These are phyloP conservation scores for Machaerirhynchus nigripectus DNA, from an alignment of 2,113 vertebrate species.

Conservation along the genomic window DNA sequence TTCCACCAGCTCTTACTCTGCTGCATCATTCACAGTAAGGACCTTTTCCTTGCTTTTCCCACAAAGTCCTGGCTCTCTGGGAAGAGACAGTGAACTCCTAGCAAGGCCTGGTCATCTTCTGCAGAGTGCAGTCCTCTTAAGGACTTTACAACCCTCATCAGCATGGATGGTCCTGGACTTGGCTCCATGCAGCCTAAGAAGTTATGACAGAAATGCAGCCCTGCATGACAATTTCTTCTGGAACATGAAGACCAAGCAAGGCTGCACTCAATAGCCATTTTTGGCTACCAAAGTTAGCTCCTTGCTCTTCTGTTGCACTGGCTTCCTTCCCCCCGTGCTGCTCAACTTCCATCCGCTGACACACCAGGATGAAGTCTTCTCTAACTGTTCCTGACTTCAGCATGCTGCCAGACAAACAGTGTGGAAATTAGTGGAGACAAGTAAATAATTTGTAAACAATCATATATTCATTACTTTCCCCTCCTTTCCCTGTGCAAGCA, in stretches of 20 bases:
- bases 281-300: not conserved
- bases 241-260: not conserved
- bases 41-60: not conserved
- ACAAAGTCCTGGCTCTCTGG: not conserved
- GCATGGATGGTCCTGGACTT: not conserved
- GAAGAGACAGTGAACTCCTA: not conserved
- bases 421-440: constrained; percentile 52
- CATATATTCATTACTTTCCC: constrained; percentile 59
- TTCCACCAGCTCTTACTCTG: not conserved
- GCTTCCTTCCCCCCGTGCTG: not conserved
- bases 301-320: not conserved
- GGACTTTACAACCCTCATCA: not conserved
- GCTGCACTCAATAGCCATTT: not conserved
- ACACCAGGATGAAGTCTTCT: not conserved
- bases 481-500: constrained; percentile 44
- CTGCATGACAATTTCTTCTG: not conserved
- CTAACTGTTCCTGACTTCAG: constrained; percentile 30
- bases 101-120: not conserved
- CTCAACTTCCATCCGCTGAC: not conserved
- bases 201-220: not conserved
- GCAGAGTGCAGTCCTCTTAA: not conserved
- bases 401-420: constrained; percentile 28
- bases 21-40: not conserved
- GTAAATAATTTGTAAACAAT: constrained; percentile 67
- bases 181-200: accelerated